Base-by-base conservation (phyloP, 2,113 vertebrate genomes). In the Marmota monax region DNA sequence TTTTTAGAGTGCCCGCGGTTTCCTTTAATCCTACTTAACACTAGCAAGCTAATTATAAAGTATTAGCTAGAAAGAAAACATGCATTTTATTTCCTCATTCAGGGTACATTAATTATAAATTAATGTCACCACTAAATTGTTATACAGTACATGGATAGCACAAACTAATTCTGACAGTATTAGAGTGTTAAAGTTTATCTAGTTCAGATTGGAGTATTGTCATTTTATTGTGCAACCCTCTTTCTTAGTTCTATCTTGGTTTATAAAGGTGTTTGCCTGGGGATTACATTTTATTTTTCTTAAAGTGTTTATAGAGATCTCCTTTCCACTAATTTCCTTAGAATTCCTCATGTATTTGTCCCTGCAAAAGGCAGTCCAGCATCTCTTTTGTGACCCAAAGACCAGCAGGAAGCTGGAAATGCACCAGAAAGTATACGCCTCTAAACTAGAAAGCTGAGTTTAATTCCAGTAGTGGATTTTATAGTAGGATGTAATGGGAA, bases 311-410 rank as follows among this genome's bases (percentile, higher is more conserved):
- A 69, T 56, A 88, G 61, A 61, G 25, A 79, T 86, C 45, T 42
- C 39, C n/a, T 89, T 88, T 7, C 67, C 20, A 37, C 32, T 45
- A n/a, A 74, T 77, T 94, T 93, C n/a, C 73, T 77, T 89, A 96
- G 76, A 58, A 8, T 83, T 95, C 77, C 48, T 61, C 92, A 45
- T 95, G 89, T 73, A 25, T 89, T 89, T 96, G 78, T 88, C 45
- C 76, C 63, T 37, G 13, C 53, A 90, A 32, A 92, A 85, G 32
- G 22, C 11, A 84, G 34, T 37, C 4, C 20, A 37, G 48, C 65
- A 11, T 92, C 84, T 85, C 51, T 82, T 77, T 39, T 42, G n/a
- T 88, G 83, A 48, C n/a, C 53, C 53, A 13, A 79, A 93, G 53
- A 77, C 56, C 20, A 18, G 6, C 12, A 39, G 16, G 22, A 88